Conservation (phyloP, 2,888 invertebrate genomes). For the Drosophila leonis region DNA sequence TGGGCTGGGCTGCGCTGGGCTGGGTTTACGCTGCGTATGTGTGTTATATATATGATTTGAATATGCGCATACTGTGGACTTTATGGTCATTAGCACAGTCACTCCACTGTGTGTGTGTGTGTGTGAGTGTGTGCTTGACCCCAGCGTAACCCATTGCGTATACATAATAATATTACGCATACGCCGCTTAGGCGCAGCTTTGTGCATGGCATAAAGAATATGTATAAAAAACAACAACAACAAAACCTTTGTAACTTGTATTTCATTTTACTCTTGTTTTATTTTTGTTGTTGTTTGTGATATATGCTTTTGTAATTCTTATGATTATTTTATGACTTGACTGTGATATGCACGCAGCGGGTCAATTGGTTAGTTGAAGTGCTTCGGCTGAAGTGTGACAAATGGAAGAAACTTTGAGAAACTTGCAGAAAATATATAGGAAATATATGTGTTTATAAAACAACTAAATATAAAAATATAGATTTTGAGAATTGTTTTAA, state of each 20-base stretch:
- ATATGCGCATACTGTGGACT: constrained; percentile 27
- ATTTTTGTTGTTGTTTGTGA: constrained; percentile 26
- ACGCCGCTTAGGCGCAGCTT: constrained; percentile 48
- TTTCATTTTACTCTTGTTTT: background rate
- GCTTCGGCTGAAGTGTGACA: background rate
- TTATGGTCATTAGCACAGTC: constrained; percentile 51
- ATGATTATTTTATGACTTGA: constrained; percentile 45
- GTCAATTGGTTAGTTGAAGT: constrained; percentile 17
- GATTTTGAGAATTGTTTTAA: too few relatives aligned
- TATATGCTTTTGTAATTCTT: constrained; percentile 49
- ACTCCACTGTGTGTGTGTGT: background rate
- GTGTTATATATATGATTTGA: constrained; percentile 33
- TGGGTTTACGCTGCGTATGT: constrained; percentile 64
- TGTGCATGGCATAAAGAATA: constrained; percentile 24
- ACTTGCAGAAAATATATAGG: too few relatives aligned
- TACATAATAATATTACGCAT: constrained; percentile 57
- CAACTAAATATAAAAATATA: too few relatives aligned
- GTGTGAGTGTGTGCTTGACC: constrained; percentile 35
- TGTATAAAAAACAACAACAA: background rate
- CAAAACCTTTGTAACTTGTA: constrained; percentile 21
- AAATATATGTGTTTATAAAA: too few relatives aligned
- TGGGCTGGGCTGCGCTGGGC: constrained; percentile 34
- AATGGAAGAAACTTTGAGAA: background rate
- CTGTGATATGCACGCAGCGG: constrained; percentile 20
- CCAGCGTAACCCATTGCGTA: constrained; percentile 48